Evolutionary conservation across 2,797 vertebrate species (phyloP).

Genomic region (Staurois parvus): DNA sequence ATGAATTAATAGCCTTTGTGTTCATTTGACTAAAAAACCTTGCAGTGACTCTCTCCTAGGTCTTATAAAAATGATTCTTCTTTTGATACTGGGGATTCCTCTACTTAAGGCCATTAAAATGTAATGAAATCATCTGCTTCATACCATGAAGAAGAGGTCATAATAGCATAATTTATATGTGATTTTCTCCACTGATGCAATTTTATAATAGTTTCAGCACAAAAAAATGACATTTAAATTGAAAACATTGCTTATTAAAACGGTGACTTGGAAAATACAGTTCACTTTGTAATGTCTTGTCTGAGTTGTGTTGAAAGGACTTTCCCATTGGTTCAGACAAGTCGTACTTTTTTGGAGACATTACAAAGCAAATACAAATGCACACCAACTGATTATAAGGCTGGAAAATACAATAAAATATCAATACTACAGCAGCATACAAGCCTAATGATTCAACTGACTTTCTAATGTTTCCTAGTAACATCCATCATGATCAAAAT

Average conservation of each 20-base stretch:
- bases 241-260: conserved; percentile 42
- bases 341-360: background rate
- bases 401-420: conserved; percentile 46
- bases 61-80: conserved; percentile 15
- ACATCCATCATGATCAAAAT: background rate
- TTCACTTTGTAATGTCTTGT: conserved; percentile 16
- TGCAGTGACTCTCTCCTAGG: background rate
- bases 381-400: conserved; percentile 9
- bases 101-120: conserved; percentile 6
- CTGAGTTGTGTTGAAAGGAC: conserved; percentile 15
- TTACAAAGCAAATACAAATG: conserved; percentile 17
- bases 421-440: conserved; percentile 14
- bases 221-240: conserved; percentile 30
- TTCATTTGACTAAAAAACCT: background rate
- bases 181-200: conserved; percentile 50
- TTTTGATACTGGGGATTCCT: conserved; percentile 19
- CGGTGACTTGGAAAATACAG: conserved; percentile 22
- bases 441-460: background rate
- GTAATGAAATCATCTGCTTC: conserved; percentile 14
- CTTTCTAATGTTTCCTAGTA: conserved; percentile 26
- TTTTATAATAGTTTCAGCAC: conserved; percentile 29
- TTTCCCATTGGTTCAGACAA: conserved; percentile 5
- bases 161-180: conserved; percentile 34
- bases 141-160: background rate
- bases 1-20: background rate